A percentile compares a stretch with the other conserved stretches of the same genome.
Evolutionary conservation across 2,888 invertebrate species (phyloP).

Genomic region (Charanyca ferruginea): DNA sequence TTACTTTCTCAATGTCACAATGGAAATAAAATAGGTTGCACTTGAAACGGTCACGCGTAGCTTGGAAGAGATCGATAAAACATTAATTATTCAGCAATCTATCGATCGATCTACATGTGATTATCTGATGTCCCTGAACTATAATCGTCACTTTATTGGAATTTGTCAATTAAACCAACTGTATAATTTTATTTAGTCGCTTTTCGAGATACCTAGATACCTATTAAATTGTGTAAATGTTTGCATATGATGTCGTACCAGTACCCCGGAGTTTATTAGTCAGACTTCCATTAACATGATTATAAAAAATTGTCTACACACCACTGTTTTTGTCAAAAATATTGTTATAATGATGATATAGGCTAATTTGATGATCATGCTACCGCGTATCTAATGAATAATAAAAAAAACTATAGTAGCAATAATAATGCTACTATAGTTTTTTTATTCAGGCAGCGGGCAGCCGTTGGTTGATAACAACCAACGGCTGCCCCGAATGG

Average conservation of each 20-base stretch:
- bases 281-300: background rate
- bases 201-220: background rate
- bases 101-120: constrained; percentile 17
- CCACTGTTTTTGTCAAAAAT: background rate
- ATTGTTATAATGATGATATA: background rate
- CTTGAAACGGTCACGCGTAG: constrained; percentile 1
- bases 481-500: background rate
- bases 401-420: too few species aligned
- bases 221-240: background rate
- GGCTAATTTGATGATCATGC: background rate
- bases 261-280: constrained; percentile 4
- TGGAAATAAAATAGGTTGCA: constrained; percentile 14
- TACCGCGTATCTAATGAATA: too few species aligned
- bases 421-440: too few species aligned
- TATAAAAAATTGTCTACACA: background rate
- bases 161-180: constrained; percentile 22
- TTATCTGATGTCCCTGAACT: constrained; percentile 40
- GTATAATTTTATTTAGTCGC: constrained; percentile 15
- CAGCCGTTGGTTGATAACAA: too few species aligned
- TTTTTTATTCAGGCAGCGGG: too few species aligned
- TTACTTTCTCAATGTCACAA: constrained; percentile 21
- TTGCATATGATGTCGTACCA: constrained; percentile 1
- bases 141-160: constrained; percentile 31
- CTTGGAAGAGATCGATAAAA: constrained; percentile 24
- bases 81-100: constrained; percentile 28